phyloP scores from a whole-genome alignment of 35 echinoderm and acorn worm genomes.

The Strongylocentrotus purpuratus region DNA sequence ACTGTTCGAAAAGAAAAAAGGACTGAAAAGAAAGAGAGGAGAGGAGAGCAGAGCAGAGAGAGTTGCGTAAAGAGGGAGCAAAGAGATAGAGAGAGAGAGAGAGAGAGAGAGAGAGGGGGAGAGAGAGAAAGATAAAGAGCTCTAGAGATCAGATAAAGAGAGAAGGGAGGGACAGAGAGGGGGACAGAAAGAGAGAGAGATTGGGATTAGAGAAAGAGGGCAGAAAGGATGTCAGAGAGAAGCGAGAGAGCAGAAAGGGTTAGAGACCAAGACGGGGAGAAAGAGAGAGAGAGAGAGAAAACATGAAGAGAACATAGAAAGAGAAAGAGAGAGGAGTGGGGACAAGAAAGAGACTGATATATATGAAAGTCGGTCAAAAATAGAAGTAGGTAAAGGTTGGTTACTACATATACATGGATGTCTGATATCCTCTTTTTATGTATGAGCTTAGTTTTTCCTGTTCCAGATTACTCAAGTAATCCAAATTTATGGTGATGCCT shows the following conservation, averaged over 20 bases:
- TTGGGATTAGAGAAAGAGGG: not conserved
- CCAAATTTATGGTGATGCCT: not conserved
- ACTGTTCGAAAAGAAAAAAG: no score
- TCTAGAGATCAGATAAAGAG: no score
- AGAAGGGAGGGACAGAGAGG: not conserved
- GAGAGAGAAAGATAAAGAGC: not conserved
- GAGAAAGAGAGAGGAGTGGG: not conserved
- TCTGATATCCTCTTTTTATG: no score
- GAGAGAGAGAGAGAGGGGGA: not conserved
- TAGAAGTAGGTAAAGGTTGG: no score
- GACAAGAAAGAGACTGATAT: no score
- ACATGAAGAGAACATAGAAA: not conserved
- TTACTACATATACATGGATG: no score
- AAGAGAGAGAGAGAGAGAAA: not conserved
- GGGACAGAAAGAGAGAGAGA: not conserved
- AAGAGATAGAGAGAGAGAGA: not conserved
- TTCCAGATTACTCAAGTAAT: no score
- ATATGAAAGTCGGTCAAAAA: no score
- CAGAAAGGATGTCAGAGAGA: not conserved
- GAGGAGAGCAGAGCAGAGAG: no score
- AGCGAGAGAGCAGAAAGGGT: not conserved
- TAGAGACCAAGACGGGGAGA: not conserved
- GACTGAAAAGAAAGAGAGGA: no score
- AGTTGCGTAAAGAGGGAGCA: no score
- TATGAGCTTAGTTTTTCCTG: no score